These are phyloP conservation scores for Orthonyx spaldingii DNA, from an alignment of 2,113 vertebrate genomes.

Conservation along the genomic window DNA sequence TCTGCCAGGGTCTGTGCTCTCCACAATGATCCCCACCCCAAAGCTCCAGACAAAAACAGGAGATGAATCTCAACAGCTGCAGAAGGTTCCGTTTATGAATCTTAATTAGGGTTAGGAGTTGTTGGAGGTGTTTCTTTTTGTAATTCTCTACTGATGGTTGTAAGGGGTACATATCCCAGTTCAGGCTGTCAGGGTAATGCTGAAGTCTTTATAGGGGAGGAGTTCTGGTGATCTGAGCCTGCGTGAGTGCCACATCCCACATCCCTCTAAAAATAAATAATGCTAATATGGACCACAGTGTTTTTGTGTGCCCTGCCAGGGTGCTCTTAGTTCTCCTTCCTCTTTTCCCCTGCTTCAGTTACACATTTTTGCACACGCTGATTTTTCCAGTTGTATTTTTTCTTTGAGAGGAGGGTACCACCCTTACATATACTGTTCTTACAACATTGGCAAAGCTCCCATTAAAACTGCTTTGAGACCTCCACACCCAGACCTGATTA, in stretches of 20 bases:
- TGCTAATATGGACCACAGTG: background rate
- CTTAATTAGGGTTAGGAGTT: background rate
- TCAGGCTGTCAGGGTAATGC: background rate
- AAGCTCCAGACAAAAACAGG: background rate
- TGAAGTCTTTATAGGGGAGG: background rate
- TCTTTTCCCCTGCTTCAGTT: background rate
- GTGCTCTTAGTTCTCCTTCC: background rate
- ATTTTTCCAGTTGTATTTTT: background rate
- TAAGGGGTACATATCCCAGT: background rate
- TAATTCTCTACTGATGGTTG: background rate
- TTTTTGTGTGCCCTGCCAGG: background rate
- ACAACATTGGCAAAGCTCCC: background rate
- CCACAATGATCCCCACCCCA: background rate
- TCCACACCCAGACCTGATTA: background rate
- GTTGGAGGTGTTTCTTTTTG: background rate
- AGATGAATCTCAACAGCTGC: constrained; percentile 41
- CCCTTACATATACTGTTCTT: background rate
- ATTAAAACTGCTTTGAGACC: background rate
- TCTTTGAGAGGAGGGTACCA: background rate
- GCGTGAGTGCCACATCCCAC: background rate
- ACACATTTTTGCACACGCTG: background rate
- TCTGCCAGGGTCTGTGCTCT: background rate
- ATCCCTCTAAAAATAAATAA: background rate
- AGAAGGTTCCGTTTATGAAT: background rate
- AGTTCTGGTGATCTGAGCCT: background rate